phyloP scores from a whole-genome alignment of 2,888 invertebrate genomes.

The Cantharis nigra region DNA sequence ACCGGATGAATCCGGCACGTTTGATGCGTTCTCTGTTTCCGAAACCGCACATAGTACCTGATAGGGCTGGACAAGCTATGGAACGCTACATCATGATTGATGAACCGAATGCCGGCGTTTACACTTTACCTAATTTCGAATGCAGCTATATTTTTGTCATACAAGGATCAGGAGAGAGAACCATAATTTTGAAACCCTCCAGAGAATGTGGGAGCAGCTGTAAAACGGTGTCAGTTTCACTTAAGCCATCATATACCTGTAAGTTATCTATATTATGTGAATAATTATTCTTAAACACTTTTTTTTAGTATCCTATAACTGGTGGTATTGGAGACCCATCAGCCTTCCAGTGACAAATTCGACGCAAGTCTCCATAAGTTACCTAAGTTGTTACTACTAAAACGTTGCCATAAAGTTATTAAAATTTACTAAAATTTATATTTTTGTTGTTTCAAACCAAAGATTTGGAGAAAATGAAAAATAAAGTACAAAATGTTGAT shows the following conservation, averaged over 20 bases:
- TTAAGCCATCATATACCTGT: constrained; percentile 78
- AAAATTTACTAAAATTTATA: background rate
- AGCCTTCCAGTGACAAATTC: constrained; percentile 66
- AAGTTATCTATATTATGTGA: constrained; percentile 57
- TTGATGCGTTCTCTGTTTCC: constrained; percentile 73
- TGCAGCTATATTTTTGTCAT: constrained; percentile 80
- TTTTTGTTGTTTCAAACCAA: background rate
- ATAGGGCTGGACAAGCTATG: constrained; percentile 73
- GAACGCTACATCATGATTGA: constrained; percentile 79
- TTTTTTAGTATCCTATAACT: constrained; percentile 79
- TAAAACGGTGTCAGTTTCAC: constrained; percentile 69
- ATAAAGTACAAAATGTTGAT: background rate
- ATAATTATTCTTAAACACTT: background rate
- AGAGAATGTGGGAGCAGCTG: constrained; percentile 76
- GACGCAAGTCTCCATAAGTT: constrained; percentile 66
- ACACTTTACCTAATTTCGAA: constrained; percentile 77
- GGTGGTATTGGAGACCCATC: constrained; percentile 81
- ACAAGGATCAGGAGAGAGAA: constrained; percentile 73
- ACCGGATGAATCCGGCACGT: constrained; percentile 75
- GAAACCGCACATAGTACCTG: constrained; percentile 66
- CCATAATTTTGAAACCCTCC: constrained; percentile 75
- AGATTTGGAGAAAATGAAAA: constrained; percentile 2
- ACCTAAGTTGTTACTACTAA: constrained; percentile 71
- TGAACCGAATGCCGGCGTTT: constrained; percentile 68
- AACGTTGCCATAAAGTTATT: background rate